These are phyloP conservation scores for Perodicticus potto DNA, from an alignment of 2,797 vertebrate species.

Conservation along the genomic window DNA sequence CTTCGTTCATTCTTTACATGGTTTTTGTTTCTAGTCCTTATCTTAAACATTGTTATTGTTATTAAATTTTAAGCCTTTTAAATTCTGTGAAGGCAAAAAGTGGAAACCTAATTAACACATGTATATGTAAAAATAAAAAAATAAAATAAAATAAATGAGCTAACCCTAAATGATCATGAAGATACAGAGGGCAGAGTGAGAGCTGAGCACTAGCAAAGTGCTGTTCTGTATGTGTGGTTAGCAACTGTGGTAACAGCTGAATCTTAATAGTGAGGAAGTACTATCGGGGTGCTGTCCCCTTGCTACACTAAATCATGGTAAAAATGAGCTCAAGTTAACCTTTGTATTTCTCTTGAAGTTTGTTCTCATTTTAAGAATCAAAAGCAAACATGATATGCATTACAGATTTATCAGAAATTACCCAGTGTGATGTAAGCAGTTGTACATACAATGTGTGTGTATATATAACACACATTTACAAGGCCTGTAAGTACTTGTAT, in stretches of 20 bases:
- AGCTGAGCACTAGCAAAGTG: background rate
- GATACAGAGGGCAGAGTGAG: background rate
- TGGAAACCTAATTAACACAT: no score
- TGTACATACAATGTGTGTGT: background rate
- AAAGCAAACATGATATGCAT: background rate
- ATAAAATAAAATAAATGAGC: background rate
- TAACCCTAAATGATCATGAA: background rate
- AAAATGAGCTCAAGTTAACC: background rate
- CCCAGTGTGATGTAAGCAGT: constrained; percentile 55
- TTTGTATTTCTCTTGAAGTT: constrained; percentile 21
- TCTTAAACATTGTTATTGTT: no score
- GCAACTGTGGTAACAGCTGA: background rate
- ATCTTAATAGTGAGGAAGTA: background rate
- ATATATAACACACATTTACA: no score
- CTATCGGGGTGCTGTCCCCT: background rate
- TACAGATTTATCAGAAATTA: background rate
- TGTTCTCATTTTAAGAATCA: constrained; percentile 19
- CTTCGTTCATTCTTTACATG: no score
- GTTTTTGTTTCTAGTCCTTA: no score
- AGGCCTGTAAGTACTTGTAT: no score
- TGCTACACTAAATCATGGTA: background rate
- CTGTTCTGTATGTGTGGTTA: background rate
- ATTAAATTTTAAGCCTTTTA: no score
- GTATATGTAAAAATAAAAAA: no score
- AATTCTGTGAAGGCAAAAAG: no score